A percentile compares a stretch with the other conserved stretches of the same genome.
Conservation (phyloP, 1,140 invertebrate genomes). For the Musca vetustissima region DNA sequence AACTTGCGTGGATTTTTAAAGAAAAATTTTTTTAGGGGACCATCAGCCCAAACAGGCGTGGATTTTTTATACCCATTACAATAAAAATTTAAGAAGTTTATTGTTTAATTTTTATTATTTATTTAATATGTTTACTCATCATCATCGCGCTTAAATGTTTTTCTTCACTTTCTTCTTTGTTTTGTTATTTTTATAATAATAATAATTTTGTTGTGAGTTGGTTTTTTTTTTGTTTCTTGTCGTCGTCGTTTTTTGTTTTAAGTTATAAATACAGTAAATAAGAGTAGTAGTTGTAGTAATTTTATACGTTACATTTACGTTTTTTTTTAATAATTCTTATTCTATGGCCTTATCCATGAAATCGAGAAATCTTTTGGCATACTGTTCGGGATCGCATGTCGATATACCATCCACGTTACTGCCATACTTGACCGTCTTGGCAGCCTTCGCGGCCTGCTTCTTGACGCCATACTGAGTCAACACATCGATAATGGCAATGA, state of each 20-base stretch:
- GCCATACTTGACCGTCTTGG: constrained; percentile 99
- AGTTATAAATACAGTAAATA: no score
- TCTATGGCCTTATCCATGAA: constrained; percentile 95
- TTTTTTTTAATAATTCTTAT: constrained; percentile 34
- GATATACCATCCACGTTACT: constrained; percentile 96
- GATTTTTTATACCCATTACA: no score
- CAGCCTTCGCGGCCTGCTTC: constrained; percentile 93
- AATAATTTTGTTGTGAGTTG: background rate
- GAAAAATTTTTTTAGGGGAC: no score
- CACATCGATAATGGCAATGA: constrained; percentile 97
- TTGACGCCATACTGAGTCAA: constrained; percentile 98
- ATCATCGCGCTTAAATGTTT: background rate
- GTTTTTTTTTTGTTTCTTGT: no score
- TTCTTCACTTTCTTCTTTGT: no score
- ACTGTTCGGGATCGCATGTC: constrained; percentile 98
- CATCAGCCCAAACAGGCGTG: no score
- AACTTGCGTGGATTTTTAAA: no score
- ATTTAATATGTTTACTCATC: background rate
- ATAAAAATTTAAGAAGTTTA: background rate
- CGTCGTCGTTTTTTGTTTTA: no score
- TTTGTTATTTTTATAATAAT: no score
- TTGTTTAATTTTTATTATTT: background rate
- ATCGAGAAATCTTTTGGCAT: constrained; percentile 96
- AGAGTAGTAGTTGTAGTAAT: no score
- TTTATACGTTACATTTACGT: no score